A percentile compares a stretch with the other conserved stretches of the same genome.
phyloP scores from a whole-genome alignment of 2,113 vertebrate species.

The Trichomycterus rosablanca region DNA sequence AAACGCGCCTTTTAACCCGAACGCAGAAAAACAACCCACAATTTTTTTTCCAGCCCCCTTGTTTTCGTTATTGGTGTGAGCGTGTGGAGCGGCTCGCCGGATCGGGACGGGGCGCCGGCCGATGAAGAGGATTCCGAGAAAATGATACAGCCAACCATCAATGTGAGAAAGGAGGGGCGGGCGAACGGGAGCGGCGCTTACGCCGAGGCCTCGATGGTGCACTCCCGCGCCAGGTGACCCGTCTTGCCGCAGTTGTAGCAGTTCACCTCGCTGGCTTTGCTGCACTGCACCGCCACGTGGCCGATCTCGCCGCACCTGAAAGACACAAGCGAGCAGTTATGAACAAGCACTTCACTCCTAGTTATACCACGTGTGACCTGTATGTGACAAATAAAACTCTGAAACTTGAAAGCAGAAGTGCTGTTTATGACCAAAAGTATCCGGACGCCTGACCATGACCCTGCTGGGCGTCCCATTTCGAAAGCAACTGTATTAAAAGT shows the following conservation, averaged over 20 bases:
- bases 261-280: slow-evolving; percentile 96
- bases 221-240: slow-evolving; percentile 98
- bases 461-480: no score
- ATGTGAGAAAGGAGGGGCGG: slow-evolving; percentile 98
- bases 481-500: no score
- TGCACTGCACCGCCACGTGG: slow-evolving; percentile 97
- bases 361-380: no score
- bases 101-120: slow-evolving; percentile 79
- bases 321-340: background rate
- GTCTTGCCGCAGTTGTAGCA: slow-evolving; percentile 98
- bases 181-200: slow-evolving; percentile 79
- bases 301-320: slow-evolving; percentile 95
- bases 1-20: slow-evolving; percentile 98
- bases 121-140: slow-evolving; percentile 99
- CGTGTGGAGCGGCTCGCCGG: slow-evolving; percentile 96
- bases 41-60: slow-evolving; percentile 68
- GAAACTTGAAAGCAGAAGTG: no score
- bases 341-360: no score
- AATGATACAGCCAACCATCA: slow-evolving; percentile 99
- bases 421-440: no score
- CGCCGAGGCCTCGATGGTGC: slow-evolving; percentile 95
- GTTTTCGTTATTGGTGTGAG: slow-evolving; percentile 40
- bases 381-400: no score
- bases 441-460: no score
- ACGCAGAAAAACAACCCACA: slow-evolving; percentile 99